Evolutionary conservation across 2,797 vertebrate species (phyloP).

Genomic region (Triplophysa bombifrons): DNA sequence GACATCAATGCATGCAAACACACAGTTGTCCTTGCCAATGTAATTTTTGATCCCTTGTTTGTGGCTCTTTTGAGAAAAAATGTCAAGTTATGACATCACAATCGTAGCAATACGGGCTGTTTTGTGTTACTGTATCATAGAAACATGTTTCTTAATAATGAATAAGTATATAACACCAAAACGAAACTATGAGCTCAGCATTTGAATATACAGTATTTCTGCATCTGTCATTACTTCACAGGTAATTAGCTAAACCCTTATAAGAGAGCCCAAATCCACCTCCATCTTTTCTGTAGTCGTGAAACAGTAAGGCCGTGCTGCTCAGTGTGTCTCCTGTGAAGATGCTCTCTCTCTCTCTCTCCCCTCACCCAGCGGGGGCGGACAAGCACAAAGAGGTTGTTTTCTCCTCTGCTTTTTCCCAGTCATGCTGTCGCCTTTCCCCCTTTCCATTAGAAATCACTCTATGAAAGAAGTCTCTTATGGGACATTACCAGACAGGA

Average conservation of each 20-base stretch:
- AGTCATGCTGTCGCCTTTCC: slow-evolving; percentile 26
- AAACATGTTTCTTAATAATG: background rate
- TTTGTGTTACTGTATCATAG: too few relatives aligned
- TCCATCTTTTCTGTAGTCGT: slow-evolving; percentile 31
- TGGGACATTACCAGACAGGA: slow-evolving; percentile 32
- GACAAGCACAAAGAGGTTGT: slow-evolving; percentile 30
- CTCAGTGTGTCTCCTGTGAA: slow-evolving; percentile 21
- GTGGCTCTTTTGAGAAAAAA: background rate
- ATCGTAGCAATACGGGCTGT: too few relatives aligned
- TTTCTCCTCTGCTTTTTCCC: slow-evolving; percentile 10
- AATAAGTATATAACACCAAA: slow-evolving; percentile 16
- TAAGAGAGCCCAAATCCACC: slow-evolving; percentile 43
- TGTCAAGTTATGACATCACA: too few relatives aligned
- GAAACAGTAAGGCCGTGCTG: slow-evolving; percentile 26
- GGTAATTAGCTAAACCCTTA: slow-evolving; percentile 33
- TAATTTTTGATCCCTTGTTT: background rate
- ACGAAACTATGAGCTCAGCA: slow-evolving; percentile 13
- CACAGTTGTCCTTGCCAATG: background rate
- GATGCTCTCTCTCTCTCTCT: slow-evolving; percentile 25
- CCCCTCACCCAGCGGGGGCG: slow-evolving; percentile 33
- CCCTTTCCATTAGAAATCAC: slow-evolving; percentile 30
- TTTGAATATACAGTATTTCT: slow-evolving; percentile 37
- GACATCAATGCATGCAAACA: slow-evolving; percentile 14
- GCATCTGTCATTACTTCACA: slow-evolving; percentile 48
- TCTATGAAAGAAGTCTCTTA: slow-evolving; percentile 44